Conservation (phyloP, 2,113 vertebrate species). For the Forbesichthys papilliferus region DNA sequence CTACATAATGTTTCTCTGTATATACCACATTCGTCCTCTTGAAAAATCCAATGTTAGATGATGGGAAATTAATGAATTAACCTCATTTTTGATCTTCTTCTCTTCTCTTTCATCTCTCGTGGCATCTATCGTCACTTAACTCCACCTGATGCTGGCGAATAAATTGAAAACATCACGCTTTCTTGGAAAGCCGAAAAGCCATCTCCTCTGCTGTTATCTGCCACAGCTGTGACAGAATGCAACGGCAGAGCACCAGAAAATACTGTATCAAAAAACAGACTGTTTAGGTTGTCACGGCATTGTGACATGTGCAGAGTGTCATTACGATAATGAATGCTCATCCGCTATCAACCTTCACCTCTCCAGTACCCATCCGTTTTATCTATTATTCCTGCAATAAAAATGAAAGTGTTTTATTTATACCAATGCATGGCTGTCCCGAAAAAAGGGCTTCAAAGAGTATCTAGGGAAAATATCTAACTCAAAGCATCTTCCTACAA, state of each 20-base stretch:
- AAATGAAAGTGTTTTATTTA: conserved; percentile 62
- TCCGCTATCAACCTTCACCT: background rate
- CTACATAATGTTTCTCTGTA: too few relatives aligned
- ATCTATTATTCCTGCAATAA: conserved; percentile 60
- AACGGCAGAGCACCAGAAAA: conserved; percentile 15
- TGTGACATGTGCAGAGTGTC: conserved; percentile 25
- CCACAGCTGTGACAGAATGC: conserved; percentile 18
- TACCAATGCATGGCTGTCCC: conserved; percentile 56
- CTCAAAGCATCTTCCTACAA: too few relatives aligned
- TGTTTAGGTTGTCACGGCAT: conserved; percentile 50
- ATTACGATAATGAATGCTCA: conserved; percentile 61
- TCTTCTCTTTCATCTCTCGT: too few relatives aligned
- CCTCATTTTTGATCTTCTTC: too few relatives aligned
- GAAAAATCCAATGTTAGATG: too few relatives aligned
- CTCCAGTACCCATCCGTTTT: conserved; percentile 47
- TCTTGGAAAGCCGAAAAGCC: background rate
- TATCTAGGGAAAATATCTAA: too few relatives aligned
- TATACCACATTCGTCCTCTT: too few relatives aligned
- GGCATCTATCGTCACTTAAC: too few relatives aligned
- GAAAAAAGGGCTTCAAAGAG: background rate
- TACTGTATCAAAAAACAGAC: conserved; percentile 26
- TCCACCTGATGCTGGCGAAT: too few relatives aligned
- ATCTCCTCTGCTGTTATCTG: conserved; percentile 10
- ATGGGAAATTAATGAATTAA: too few relatives aligned
- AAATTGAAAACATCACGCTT: conserved; percentile 19